A percentile compares a stretch with the other conserved stretches of the same genome.
Conservation (phyloP, 2,113 vertebrate genomes). For the Galbula dea region DNA sequence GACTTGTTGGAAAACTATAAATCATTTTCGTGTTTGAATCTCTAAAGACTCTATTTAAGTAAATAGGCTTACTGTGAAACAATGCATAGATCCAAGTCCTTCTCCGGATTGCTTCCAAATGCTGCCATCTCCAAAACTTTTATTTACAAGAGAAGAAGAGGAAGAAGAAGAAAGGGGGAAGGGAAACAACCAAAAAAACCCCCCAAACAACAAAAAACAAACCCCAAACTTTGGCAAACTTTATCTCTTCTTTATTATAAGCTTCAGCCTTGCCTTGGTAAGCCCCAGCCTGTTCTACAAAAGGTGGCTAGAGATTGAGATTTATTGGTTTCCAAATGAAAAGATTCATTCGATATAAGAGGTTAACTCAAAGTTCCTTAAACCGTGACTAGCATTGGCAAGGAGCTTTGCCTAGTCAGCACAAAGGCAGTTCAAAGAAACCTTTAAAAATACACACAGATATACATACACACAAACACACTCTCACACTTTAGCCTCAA, state of each 20-base stretch:
- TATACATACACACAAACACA: conserved; percentile 70
- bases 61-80: conserved; percentile 71
- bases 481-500: conserved; percentile 73
- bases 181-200: not conserved
- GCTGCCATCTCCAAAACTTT: conserved; percentile 56
- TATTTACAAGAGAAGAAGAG: conserved; percentile 58
- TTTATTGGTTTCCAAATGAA: conserved; percentile 82
- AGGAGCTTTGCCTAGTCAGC: conserved; percentile 71
- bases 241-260: conserved; percentile 70
- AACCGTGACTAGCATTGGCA: conserved; percentile 74
- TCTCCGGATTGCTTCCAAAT: conserved; percentile 57
- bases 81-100: conserved; percentile 63
- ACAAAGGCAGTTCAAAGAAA: conserved; percentile 79
- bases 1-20: conserved; percentile 74
- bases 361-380: conserved; percentile 79
- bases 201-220: not conserved
- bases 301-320: conserved; percentile 76
- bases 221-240: conserved; percentile 66
- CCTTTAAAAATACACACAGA: conserved; percentile 75
- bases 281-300: conserved; percentile 69
- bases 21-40: conserved; percentile 64
- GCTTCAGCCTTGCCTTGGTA: conserved; percentile 58
- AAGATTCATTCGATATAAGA: conserved; percentile 82
- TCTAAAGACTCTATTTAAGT: conserved; percentile 67
- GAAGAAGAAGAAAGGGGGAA: not conserved